Evolutionary conservation across 2,113 vertebrate genomes (phyloP), one percentile per base, ranked within the genome.

Genomic region (Upupa epops): DNA sequence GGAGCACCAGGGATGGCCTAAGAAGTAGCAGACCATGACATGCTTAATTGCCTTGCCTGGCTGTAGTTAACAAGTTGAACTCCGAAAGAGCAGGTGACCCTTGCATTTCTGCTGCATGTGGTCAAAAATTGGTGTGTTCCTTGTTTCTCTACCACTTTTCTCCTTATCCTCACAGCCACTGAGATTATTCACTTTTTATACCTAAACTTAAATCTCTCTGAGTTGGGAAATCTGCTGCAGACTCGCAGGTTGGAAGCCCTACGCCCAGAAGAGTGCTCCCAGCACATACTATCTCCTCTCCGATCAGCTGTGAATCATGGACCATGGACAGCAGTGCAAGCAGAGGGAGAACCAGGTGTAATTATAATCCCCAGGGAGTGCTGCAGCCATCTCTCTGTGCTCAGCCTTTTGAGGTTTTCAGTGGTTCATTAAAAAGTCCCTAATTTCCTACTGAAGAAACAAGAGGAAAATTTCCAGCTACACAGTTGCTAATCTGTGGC

Each of bases 281-380:
- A 3, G 3, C 5, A 0, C 11, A 5, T 1, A 3, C 34, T 75
- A 88, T 90, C 89, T 90, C 55, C 64, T 76, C 71, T 88, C 45
- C 5, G 4, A 93, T 93, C 94, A 63, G 28, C 74, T 79, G 63
- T 82, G 82, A 93, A 92, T 91, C 89, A 91, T 18, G 74, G 78
- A 64, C 81, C 86, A 76, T 72, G 26, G 1, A 72, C 0, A 2
- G 36, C 55, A 89, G 6, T 0, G 0, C 31, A 76, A 6, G 22
- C 25, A 82, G 59, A 91, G 46, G 51, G 49, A 84, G 66, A 94
- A 31, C 6, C 19, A 87, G 63, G n/a, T 1, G 7, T 36, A 70
- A 82, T 61, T 76, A 45, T 37, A 90, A 9, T 78, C 63, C 70
- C 74, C 63, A 49, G 59, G 51, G 71, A 90, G 29, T 1, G 1